These are phyloP conservation scores for Nymphicus hollandicus DNA, from an alignment of 2,113 vertebrate species.

Conservation along the genomic window DNA sequence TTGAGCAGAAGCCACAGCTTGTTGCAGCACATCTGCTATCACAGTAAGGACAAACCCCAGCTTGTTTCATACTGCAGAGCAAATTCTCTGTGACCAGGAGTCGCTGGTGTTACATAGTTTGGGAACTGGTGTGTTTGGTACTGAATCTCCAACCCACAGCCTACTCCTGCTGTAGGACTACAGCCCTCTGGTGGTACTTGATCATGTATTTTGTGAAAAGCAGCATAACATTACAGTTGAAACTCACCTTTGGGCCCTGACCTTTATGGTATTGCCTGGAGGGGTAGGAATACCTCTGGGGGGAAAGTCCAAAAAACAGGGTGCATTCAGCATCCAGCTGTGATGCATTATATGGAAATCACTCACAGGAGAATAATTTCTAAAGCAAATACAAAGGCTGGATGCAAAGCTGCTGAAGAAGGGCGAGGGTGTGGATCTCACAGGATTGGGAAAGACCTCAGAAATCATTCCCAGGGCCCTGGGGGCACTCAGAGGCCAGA, in stretches of 20 bases:
- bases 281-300: neutral
- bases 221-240: neutral
- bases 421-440: neutral
- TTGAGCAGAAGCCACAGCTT: neutral
- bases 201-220: neutral
- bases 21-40: neutral
- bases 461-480: neutral
- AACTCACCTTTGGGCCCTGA: neutral
- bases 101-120: neutral
- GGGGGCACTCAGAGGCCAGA: neutral
- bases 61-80: neutral
- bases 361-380: neutral
- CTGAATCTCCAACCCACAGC: neutral
- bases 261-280: neutral
- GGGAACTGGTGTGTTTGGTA: fast-evolving
- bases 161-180: neutral
- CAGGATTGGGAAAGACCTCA: neutral
- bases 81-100: neutral
- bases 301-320: neutral
- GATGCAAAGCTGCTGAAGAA: neutral
- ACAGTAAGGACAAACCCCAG: neutral
- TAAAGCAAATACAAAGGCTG: neutral
- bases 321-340: neutral
- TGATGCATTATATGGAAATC: neutral
- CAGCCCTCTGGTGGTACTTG: slow-evolving; percentile 27